Base-by-base conservation (phyloP, 1,140 invertebrate species). In the Neuroterus valhalla region DNA sequence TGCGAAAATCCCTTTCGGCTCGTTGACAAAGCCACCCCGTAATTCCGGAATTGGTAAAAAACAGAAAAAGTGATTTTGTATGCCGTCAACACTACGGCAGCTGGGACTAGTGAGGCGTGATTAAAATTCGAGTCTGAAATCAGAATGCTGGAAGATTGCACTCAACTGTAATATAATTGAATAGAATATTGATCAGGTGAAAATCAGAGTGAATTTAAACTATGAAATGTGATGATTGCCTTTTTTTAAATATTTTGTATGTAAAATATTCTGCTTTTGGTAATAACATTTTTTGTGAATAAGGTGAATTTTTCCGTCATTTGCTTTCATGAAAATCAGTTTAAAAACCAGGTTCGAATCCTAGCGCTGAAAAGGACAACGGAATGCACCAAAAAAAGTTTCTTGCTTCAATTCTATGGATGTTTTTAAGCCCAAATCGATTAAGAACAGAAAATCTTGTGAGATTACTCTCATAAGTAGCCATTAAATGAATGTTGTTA, bases 91-190 rank as follows among this genome's bases (percentile, higher is more conserved):
- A 68, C 76, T 68, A 69, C 78, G 80, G 77, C 87, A 87, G 84
- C 86, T 87, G 86, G 75, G 74, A 79, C 71, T 79, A 84, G 55
- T 78, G 76, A 79, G 77, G 71, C 75, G 78, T 80, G 66, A 82
- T 77, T 81, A 71, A 86, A 72, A 43, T 66, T 42, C 43, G 14
- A 78, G 79, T 82, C 74, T 44, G 72, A 42, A 77, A 75, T 86
- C 82, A 81, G 52, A 79, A 82, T 85, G 84, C 84, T 85, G 86
- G 86, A 87, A 87, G 86, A 88, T 75, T 84, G 82, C 62, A 55
- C 67, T 74, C 71, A 83, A 73, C 84, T 83, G 83, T 84, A 78
- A 66, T 31, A 5, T 81, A 82, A 87, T 84, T 67, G 67, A 76
- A 81, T 77, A 46, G 82, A 83, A 85, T 81, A 78, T 85, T 78